These are phyloP conservation scores for Diplosoma virens DNA, from an alignment of 23 tunicate species.

Conservation along the genomic window DNA sequence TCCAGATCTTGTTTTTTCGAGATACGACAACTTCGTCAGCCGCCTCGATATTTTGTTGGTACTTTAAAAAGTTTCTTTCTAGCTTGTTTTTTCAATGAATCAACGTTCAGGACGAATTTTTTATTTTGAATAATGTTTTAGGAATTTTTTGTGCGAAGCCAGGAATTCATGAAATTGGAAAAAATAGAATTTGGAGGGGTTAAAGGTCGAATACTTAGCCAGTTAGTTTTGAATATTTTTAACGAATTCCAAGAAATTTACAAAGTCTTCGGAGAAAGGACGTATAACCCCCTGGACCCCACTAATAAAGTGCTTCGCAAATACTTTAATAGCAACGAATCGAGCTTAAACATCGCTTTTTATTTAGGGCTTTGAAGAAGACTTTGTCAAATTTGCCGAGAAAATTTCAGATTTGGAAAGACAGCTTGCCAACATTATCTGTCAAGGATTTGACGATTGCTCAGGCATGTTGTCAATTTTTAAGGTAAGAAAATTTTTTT, in stretches of 20 bases:
- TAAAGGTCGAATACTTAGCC: constrained; percentile 76
- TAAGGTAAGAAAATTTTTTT: constrained; percentile 76
- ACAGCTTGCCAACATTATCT: constrained; percentile 86
- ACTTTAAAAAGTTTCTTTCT: too few relatives aligned
- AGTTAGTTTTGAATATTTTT: constrained; percentile 61
- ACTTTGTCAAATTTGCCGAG: constrained; percentile 45
- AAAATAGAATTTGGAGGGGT: constrained; percentile 98
- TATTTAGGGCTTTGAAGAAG: constrained; percentile 66
- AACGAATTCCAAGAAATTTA: constrained; percentile 73
- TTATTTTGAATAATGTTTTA: too few relatives aligned
- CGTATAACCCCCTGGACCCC: constrained; percentile 95
- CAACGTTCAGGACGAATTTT: background rate
- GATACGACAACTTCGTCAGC: constrained; percentile 58
- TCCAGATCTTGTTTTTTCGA: constrained; percentile 68
- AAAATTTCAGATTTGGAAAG: constrained; percentile 77
- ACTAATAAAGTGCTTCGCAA: constrained; percentile 55
- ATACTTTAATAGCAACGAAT: background rate
- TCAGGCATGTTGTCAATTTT: constrained; percentile 78
- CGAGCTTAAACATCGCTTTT: background rate
- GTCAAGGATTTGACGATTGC: constrained; percentile 97
- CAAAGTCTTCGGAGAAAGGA: constrained; percentile 76
- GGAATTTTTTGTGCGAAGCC: constrained; percentile 80
- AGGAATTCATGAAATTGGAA: constrained; percentile 87
- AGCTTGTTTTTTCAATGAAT: background rate
- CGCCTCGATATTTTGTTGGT: constrained; percentile 79